Evolutionary conservation across 1,140 invertebrate genomes (phyloP).

Genomic region (Leptinotarsa defecta): DNA sequence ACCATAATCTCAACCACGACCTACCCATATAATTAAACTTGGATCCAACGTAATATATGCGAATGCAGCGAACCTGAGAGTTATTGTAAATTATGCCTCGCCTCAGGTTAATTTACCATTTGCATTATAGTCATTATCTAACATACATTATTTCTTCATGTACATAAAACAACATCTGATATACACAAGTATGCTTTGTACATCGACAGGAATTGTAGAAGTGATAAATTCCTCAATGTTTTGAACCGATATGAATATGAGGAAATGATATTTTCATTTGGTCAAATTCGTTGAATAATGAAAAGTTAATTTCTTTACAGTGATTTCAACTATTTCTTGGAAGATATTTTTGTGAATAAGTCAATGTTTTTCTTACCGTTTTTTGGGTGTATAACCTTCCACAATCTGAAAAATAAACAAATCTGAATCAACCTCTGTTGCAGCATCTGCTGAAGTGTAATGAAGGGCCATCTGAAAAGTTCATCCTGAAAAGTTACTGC

Average conservation of each 20-base stretch:
- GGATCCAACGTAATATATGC: slow-evolving; percentile 32
- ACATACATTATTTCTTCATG: slow-evolving; percentile 36
- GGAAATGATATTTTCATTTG: not conserved
- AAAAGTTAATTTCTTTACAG: not conserved
- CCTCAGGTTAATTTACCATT: slow-evolving; percentile 33
- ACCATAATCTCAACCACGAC: slow-evolving; percentile 11
- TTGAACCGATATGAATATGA: not conserved
- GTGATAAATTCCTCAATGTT: slow-evolving; percentile 11
- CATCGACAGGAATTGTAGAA: slow-evolving; percentile 6
- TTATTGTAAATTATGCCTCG: slow-evolving; percentile 34
- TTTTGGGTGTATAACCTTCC: not conserved
- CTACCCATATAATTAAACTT: slow-evolving; percentile 20
- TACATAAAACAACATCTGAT: slow-evolving; percentile 30
- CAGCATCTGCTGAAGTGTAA: no score
- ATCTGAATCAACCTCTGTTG: not conserved
- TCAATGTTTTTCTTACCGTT: not conserved
- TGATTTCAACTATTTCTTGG: no score
- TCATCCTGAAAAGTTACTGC: no score
- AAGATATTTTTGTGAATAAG: not conserved
- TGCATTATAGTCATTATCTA: slow-evolving; percentile 36
- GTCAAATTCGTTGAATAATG: not conserved
- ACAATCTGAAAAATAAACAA: not conserved
- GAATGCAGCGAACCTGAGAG: slow-evolving; percentile 30
- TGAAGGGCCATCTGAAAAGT: no score
- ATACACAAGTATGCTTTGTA: slow-evolving; percentile 20